These are phyloP conservation scores for Chrosomus eos DNA, from an alignment of 2,797 vertebrate species.

Conservation along the genomic window DNA sequence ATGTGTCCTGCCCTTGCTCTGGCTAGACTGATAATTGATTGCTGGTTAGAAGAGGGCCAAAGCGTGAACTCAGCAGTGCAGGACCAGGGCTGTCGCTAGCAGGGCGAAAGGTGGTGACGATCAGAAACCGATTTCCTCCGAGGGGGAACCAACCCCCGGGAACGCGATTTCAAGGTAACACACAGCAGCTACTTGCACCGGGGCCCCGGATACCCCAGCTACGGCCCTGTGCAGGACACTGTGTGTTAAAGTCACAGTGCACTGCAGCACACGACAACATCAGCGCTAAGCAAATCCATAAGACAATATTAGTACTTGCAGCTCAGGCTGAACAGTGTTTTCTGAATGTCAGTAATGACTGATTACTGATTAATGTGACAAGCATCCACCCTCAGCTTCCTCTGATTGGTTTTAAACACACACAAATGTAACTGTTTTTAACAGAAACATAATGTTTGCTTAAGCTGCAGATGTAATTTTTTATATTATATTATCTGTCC, in stretches of 20 bases:
- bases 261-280: too few species aligned
- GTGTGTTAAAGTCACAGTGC: too few species aligned
- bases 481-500: too few species aligned
- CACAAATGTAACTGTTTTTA: not conserved
- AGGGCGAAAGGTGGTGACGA: not conserved
- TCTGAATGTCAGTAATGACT: not conserved
- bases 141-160: not conserved
- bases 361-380: not conserved
- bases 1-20: constrained; percentile 55
- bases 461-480: too few species aligned
- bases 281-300: too few species aligned
- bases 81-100: constrained; percentile 18
- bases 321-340: not conserved
- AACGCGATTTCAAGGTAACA: not conserved
- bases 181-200: not conserved
- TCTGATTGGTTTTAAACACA: not conserved
- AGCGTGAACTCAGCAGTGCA: constrained; percentile 47
- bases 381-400: not conserved
- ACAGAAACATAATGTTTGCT: too few species aligned
- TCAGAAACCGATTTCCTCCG: not conserved
- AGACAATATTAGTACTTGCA: not conserved
- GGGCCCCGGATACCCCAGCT: not conserved
- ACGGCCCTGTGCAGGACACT: not conserved
- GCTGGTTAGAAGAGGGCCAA: constrained; percentile 62
- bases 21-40: constrained; percentile 76